These are phyloP conservation scores for Spodoptera picta DNA, from an alignment of 2,888 invertebrate species.

Conservation along the genomic window DNA sequence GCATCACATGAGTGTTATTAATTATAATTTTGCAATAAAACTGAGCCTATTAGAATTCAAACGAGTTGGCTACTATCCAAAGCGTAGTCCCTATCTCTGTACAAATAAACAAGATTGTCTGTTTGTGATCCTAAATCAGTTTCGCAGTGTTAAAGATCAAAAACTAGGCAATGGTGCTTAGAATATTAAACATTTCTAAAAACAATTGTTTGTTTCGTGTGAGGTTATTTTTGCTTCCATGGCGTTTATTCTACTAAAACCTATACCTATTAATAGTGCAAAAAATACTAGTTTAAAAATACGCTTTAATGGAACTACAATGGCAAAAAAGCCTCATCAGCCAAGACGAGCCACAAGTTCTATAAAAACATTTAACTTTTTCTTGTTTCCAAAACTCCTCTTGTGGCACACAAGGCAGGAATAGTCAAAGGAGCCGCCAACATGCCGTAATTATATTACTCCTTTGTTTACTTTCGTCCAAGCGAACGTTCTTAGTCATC, in stretches of 20 bases:
- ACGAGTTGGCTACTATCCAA: constrained; percentile 53
- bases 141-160: constrained; percentile 10
- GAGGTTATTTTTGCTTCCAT: too few species aligned
- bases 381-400: constrained; percentile 41
- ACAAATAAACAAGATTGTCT: constrained; percentile 48
- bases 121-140: constrained; percentile 27
- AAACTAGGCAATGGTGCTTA: constrained; percentile 22
- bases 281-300: too few species aligned
- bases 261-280: too few species aligned
- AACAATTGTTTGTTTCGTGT: too few species aligned
- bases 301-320: too few species aligned
- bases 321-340: too few species aligned
- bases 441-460: constrained; percentile 45
- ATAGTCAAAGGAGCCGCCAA: constrained; percentile 30
- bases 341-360: too few species aligned
- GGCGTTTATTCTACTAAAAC: too few species aligned
- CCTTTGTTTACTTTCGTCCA: constrained; percentile 52
- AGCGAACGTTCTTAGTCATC: constrained; percentile 49
- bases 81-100: constrained; percentile 28
- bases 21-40: constrained; percentile 52
- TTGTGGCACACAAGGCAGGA: constrained; percentile 28
- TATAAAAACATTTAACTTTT: constrained; percentile 33
- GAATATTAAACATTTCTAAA: neutral
- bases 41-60: constrained; percentile 46
- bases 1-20: constrained; percentile 32